Evolutionary conservation across 2,113 vertebrate genomes (phyloP).

Genomic region (Shinisaurus crocodilurus): DNA sequence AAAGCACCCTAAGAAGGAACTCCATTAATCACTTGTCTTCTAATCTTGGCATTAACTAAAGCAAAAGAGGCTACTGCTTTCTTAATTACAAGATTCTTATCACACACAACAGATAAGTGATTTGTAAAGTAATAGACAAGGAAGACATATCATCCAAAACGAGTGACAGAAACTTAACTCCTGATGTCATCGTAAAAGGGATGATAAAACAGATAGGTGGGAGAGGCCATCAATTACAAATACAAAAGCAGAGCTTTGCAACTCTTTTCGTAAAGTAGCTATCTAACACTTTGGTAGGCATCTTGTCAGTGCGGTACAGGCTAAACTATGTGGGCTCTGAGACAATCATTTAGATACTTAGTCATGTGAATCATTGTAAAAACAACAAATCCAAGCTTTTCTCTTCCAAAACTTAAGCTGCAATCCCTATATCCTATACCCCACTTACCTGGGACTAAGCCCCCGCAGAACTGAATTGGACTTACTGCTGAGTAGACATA

Average conservation of each 20-base stretch:
- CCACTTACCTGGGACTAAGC: background rate
- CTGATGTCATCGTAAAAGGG: background rate
- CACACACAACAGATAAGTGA: background rate
- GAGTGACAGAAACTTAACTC: background rate
- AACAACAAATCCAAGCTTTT: background rate
- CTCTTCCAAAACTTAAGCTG: background rate
- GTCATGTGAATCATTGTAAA: background rate
- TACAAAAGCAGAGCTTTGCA: background rate
- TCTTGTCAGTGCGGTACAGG: background rate
- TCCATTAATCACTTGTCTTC: slow-evolving; percentile 3
- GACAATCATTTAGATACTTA: background rate
- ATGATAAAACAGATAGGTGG: background rate
- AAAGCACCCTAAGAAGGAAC: background rate
- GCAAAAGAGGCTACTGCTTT: background rate
- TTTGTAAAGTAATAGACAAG: background rate
- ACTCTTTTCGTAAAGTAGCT: background rate
- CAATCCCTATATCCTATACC: background rate
- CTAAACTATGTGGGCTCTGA: background rate
- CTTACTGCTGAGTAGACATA: background rate
- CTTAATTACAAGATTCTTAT: background rate
- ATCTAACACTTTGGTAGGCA: background rate
- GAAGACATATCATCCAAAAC: background rate
- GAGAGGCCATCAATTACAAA: background rate
- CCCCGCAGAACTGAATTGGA: background rate
- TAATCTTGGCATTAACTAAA: background rate